Evolutionary conservation across 2,797 vertebrate species (phyloP).

Genomic region (Poecile montanus): DNA sequence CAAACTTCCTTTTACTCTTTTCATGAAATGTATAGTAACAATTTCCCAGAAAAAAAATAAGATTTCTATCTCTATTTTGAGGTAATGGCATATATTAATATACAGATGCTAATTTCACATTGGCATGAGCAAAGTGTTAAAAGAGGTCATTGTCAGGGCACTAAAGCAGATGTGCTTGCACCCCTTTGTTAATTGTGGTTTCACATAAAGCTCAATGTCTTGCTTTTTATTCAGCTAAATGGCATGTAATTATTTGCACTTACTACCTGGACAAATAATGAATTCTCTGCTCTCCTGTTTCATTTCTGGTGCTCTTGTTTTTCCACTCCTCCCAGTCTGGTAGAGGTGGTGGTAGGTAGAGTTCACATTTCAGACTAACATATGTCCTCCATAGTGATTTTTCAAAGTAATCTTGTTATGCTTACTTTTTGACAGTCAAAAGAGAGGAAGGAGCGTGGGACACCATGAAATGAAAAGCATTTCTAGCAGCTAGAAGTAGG

Average conservation of each 20-base stretch:
- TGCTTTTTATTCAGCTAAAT: slow-evolving; percentile 25
- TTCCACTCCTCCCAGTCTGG: neutral
- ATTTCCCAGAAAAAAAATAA: neutral
- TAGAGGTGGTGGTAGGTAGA: neutral
- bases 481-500: neutral
- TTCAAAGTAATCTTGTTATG: neutral
- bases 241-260: slow-evolving; percentile 44
- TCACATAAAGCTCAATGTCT: neutral
- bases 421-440: neutral
- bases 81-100: neutral
- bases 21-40: neutral
- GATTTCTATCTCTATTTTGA: neutral
- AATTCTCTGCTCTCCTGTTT: neutral
- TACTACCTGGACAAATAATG: slow-evolving; percentile 26
- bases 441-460: neutral
- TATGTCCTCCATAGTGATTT: neutral
- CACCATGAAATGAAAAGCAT: neutral
- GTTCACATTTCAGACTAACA: neutral
- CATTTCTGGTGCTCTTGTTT: neutral
- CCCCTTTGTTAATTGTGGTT: neutral
- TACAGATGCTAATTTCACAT: neutral
- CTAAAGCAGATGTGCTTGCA: neutral
- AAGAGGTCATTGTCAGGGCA: neutral
- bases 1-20: neutral
- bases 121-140: neutral